Percentiles rank a stretch among this genome's conserved stretches.
phyloP scores from a whole-genome alignment of 2,113 vertebrate species.

The Ariopsis seemanni region DNA sequence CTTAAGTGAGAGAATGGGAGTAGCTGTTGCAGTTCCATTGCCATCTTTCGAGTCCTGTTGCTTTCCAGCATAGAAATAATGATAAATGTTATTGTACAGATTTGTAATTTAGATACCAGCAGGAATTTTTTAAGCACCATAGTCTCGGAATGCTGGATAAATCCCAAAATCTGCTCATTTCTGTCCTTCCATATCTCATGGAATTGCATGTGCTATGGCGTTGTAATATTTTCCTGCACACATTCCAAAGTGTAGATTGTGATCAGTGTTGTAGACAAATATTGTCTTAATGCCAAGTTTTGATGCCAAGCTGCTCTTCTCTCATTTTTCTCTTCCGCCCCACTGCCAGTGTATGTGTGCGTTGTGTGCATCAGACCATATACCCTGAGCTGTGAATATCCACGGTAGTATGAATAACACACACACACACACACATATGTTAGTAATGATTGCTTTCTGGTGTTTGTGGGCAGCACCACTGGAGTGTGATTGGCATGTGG shows the following conservation, averaged over 20 bases:
- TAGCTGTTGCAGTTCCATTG: not conserved
- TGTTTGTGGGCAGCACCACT: slow-evolving; percentile 19
- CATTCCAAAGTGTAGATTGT: slow-evolving; percentile 25
- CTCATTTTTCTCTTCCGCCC: not conserved
- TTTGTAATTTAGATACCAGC: slow-evolving; percentile 18
- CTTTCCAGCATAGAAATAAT: not conserved
- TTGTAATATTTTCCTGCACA: slow-evolving; percentile 18
- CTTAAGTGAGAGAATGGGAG: slow-evolving; percentile 22
- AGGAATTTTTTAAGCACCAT: slow-evolving; percentile 30
- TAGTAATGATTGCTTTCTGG: slow-evolving; percentile 36
- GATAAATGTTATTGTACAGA: slow-evolving; percentile 5
- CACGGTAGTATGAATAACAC: not conserved
- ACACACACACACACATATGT: slow-evolving; percentile 27
- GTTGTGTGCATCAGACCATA: not conserved
- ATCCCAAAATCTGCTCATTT: not conserved
- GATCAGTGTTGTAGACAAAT: slow-evolving; percentile 27
- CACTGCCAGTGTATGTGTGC: not conserved
- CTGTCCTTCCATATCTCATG: slow-evolving; percentile 7
- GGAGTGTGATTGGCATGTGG: slow-evolving; percentile 48
- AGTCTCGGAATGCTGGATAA: slow-evolving; percentile 12
- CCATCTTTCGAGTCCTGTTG: not conserved
- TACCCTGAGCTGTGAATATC: not conserved
- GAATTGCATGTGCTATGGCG: not conserved
- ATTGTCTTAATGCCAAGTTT: slow-evolving; percentile 21
- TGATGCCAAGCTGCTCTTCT: slow-evolving; percentile 1